phyloP scores from a whole-genome alignment of 2,113 vertebrate genomes.

The Grallaria varia region DNA sequence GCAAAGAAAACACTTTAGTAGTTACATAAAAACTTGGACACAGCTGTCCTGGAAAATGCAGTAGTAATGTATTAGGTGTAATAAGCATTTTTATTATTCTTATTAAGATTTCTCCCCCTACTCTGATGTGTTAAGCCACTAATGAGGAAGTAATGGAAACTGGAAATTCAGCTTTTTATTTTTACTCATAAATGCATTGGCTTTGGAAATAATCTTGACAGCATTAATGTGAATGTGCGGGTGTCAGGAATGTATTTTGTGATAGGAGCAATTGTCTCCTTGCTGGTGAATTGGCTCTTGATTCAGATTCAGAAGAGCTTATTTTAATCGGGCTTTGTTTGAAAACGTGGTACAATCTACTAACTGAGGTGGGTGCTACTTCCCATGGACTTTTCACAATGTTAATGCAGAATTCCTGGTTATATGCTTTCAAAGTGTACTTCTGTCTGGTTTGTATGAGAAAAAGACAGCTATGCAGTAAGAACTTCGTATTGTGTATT shows the following conservation, averaged over 20 bases:
- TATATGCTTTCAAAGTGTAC: neutral
- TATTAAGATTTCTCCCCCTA: neutral
- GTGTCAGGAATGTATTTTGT: neutral
- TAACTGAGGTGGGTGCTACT: conserved; percentile 21
- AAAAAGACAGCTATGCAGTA: neutral
- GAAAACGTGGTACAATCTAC: conserved; percentile 34
- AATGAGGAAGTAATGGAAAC: neutral
- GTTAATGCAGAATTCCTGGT: neutral
- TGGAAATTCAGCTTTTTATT: neutral
- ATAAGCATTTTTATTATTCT: neutral
- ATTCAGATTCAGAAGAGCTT: conserved; percentile 21
- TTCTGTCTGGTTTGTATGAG: neutral
- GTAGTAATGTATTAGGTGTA: neutral
- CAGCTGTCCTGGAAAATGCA: neutral
- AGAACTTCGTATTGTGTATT: neutral
- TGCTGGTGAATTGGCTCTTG: conserved; percentile 23
- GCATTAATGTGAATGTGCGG: neutral
- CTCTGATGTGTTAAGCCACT: neutral
- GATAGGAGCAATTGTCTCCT: conserved; percentile 12
- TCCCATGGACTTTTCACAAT: neutral
- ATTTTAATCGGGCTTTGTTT: conserved; percentile 58
- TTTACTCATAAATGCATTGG: neutral
- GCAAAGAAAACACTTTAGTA: neutral
- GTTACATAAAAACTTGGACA: neutral
- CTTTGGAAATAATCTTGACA: neutral